Conservation (phyloP, 2,797 vertebrate genomes). For the Ammospiza maritima region DNA sequence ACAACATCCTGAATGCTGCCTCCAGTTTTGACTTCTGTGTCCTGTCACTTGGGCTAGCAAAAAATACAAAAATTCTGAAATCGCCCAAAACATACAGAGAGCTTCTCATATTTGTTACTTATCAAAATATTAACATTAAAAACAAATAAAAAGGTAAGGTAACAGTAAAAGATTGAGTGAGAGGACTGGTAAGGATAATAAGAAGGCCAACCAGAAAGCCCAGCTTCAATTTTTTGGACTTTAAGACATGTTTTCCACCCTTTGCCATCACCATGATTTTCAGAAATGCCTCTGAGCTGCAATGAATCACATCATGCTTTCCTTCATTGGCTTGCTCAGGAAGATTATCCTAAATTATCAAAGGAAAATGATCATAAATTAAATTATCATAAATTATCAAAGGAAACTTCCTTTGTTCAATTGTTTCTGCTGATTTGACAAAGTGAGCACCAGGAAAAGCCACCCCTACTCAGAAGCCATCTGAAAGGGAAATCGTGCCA, state of each 20-base stretch:
- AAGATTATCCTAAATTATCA: background rate
- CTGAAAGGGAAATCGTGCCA: background rate
- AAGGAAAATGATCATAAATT: background rate
- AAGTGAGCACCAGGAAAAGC: background rate
- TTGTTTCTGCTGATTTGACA: background rate
- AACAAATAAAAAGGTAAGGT: fast-evolving
- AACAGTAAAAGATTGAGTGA: background rate
- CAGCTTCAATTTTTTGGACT: background rate
- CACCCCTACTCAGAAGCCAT: background rate
- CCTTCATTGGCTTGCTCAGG: background rate
- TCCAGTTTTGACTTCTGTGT: background rate
- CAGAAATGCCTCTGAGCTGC: background rate
- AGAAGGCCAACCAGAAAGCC: background rate
- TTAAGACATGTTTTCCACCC: background rate
- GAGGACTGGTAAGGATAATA: background rate
- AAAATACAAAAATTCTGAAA: fast-evolving
- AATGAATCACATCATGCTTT: background rate
- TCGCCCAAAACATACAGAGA: background rate
- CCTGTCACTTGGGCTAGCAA: background rate
- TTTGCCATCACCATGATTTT: background rate
- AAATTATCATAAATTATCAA: background rate
- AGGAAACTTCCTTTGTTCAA: background rate
- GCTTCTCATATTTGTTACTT: background rate
- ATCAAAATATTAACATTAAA: background rate
- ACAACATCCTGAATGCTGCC: background rate